These are phyloP conservation scores for Corvus moneduloides DNA, from an alignment of 2,113 vertebrate species.

Conservation along the genomic window DNA sequence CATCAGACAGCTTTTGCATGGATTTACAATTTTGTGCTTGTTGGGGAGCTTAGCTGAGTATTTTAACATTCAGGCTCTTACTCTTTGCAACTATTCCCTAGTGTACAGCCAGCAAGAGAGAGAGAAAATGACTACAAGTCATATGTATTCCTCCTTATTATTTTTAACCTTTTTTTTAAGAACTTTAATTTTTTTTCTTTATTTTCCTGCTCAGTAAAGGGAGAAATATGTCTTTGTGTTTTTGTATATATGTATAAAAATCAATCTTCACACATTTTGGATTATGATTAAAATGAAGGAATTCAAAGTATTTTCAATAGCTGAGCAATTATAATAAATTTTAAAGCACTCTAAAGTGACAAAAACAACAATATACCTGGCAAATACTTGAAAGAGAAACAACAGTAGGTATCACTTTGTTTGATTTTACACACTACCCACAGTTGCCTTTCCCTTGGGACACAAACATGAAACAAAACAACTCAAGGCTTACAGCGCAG, in stretches of 20 bases:
- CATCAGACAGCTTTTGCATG: conserved; percentile 51
- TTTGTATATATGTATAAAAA: not conserved
- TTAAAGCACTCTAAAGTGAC: not conserved
- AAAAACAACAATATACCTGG: not conserved
- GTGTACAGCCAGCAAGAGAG: not conserved
- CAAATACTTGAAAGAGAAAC: not conserved
- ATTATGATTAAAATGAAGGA: not conserved
- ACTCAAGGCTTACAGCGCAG: not conserved
- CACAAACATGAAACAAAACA: not conserved
- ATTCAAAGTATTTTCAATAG: not conserved
- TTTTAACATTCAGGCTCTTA: not conserved
- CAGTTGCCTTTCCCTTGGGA: not conserved
- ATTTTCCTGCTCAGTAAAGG: not conserved
- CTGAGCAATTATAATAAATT: not conserved
- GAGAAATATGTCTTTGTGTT: not conserved
- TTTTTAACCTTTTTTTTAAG: not conserved
- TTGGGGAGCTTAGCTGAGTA: conserved; percentile 9
- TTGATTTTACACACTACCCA: not conserved
- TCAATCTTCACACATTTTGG: not conserved
- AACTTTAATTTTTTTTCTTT: not conserved
- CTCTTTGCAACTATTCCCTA: not conserved
- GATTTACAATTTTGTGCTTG: conserved; percentile 46
- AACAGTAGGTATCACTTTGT: not conserved
- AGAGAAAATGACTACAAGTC: not conserved
- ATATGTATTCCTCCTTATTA: not conserved